Percentiles rank a stretch among this genome's conserved stretches.
These are phyloP conservation scores for Holcopasites calliopsidis DNA, from an alignment of 1,140 invertebrate genomes.

Conservation along the genomic window DNA sequence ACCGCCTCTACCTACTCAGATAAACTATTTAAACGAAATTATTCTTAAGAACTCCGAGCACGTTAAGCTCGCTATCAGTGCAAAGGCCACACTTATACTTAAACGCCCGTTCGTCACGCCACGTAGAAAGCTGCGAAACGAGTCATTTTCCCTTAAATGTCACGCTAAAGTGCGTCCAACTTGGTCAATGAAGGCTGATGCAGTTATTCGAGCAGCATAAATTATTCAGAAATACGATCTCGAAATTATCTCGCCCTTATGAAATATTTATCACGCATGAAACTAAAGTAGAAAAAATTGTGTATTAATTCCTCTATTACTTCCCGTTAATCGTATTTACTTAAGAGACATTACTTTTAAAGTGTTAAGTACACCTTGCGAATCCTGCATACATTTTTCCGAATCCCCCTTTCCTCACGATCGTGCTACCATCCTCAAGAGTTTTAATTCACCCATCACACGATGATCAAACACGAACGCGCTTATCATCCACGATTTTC, in stretches of 20 bases:
- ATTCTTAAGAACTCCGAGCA: not conserved
- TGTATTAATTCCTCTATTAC: too few relatives aligned
- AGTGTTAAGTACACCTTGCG: too few relatives aligned
- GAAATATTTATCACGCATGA: too few relatives aligned
- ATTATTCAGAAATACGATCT: too few relatives aligned
- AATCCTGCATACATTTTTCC: too few relatives aligned
- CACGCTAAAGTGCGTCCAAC: not conserved
- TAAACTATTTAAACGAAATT: not conserved
- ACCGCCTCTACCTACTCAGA: not conserved
- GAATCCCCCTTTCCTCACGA: too few relatives aligned
- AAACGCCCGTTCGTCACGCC: not conserved
- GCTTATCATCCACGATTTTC: conserved; percentile 1
- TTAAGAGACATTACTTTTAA: too few relatives aligned
- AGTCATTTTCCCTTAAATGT: not conserved
- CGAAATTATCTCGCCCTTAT: too few relatives aligned
- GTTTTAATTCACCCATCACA: not conserved
- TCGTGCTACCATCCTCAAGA: not conserved
- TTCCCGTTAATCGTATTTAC: too few relatives aligned
- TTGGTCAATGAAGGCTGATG: not conserved
- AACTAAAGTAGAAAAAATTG: too few relatives aligned
- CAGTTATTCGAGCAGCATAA: too few relatives aligned
- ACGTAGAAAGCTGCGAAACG: not conserved
- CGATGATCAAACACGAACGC: not conserved
- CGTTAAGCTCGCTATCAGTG: not conserved
- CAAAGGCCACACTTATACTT: not conserved